Evolutionary conservation across 1,140 invertebrate genomes (phyloP).

Genomic region (Lepidurus couesii): DNA sequence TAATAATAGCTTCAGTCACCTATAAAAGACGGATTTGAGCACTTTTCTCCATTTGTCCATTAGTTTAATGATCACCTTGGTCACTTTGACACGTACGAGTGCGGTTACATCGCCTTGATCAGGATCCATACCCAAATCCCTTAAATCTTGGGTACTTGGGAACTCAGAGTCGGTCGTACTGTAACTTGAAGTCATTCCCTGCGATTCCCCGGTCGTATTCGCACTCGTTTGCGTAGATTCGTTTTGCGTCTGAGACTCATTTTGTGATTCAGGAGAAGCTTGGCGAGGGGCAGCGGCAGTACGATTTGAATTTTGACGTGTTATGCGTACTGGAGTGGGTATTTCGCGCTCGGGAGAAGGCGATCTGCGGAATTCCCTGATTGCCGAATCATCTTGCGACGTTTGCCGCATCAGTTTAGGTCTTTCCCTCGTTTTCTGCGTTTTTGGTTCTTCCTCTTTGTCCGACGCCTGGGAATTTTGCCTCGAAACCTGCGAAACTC

Average conservation of each 20-base stretch:
- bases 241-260: background rate
- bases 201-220: background rate
- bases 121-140: conserved; percentile 8
- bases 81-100: background rate
- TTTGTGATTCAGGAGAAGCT: background rate
- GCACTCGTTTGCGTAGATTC: background rate
- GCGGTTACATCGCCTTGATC: background rate
- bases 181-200: background rate
- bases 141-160: background rate
- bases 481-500: background rate
- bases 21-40: background rate
- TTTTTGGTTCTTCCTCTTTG: background rate
- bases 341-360: background rate
- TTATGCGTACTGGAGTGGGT: background rate
- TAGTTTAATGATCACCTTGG: background rate
- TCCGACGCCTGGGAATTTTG: background rate
- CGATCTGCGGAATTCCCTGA: background rate
- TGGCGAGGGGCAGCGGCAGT: background rate
- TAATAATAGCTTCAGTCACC: conserved; percentile 9
- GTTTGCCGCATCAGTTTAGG: background rate
- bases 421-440: background rate
- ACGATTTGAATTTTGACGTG: background rate
- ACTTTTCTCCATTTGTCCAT: background rate
- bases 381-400: background rate
- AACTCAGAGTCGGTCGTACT: background rate